Percentiles rank a stretch among this genome's conserved stretches.
These are phyloP conservation scores for Ashinkailepas kermadecensis DNA, from an alignment of 2,888 invertebrate species.

Conservation along the genomic window DNA sequence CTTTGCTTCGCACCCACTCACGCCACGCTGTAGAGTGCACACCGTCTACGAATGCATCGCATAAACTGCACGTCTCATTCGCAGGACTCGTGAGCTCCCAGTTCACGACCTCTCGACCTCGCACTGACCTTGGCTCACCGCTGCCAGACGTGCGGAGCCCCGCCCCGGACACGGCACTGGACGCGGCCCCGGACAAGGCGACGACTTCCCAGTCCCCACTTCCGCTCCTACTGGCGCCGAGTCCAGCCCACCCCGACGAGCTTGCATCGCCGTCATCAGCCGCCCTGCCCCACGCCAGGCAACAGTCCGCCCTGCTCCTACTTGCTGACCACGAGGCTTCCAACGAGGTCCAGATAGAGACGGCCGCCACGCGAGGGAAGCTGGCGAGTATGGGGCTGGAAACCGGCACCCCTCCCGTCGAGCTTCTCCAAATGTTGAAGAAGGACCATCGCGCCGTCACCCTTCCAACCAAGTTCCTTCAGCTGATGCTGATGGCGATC, in stretches of 20 bases:
- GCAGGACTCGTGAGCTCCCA: neutral
- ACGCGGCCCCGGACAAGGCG: neutral
- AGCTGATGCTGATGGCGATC: constrained; percentile 1
- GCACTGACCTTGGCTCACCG: neutral
- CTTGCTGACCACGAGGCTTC: neutral
- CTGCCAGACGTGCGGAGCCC: neutral
- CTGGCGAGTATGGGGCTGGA: too few species aligned
- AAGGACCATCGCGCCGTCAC: neutral
- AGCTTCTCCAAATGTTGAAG: too few species aligned
- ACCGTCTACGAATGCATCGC: neutral
- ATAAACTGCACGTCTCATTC: constrained; percentile 13
- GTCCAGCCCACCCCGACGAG: neutral
- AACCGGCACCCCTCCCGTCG: too few species aligned
- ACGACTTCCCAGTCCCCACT: neutral
- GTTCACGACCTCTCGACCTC: neutral
- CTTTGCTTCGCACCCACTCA: neutral
- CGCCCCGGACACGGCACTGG: neutral
- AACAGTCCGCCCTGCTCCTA: neutral
- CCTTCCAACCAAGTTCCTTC: neutral
- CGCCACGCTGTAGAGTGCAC: neutral
- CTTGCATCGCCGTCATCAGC: neutral
- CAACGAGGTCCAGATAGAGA: neutral
- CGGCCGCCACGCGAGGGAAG: too few species aligned
- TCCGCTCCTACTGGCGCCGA: neutral
- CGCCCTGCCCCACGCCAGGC: neutral